A percentile compares a stretch with the other conserved stretches of the same genome.
Evolutionary conservation across 1,140 invertebrate genomes (phyloP).

Genomic region (Drosophila watanabei): DNA sequence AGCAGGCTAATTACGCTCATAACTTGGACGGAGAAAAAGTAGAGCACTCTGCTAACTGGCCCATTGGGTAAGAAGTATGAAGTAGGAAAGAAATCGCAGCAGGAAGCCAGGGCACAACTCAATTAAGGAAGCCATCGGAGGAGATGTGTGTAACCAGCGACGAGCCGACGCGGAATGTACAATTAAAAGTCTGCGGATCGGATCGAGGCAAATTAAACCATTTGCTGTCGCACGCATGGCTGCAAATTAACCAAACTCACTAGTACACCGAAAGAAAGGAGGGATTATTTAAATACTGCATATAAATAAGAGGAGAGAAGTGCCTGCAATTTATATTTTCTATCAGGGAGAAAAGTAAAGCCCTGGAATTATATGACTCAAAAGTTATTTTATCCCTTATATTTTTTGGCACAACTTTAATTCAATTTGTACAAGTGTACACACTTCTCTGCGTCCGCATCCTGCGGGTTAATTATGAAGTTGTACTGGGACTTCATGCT

Average conservation of each 20-base stretch:
- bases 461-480: conserved; percentile 78
- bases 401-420: not conserved
- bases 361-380: too few relatives aligned
- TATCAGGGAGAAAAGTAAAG: too few relatives aligned
- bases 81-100: conserved; percentile 24
- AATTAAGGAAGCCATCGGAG: conserved; percentile 60
- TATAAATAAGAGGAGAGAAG: not conserved
- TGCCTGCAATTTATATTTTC: too few relatives aligned
- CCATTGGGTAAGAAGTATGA: conserved; percentile 3
- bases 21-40: conserved; percentile 46
- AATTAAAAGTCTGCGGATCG: conserved; percentile 50
- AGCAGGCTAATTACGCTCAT: conserved; percentile 67
- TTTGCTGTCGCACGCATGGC: conserved; percentile 51
- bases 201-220: conserved; percentile 60
- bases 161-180: conserved; percentile 37
- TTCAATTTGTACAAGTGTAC: not conserved
- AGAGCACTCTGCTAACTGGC: conserved; percentile 40
- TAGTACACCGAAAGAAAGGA: conserved; percentile 7
- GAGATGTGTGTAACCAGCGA: conserved; percentile 43
- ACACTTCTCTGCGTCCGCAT: conserved; percentile 55
- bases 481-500: conserved; percentile 10
- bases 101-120: conserved; percentile 51
- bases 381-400: not conserved
- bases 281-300: not conserved
- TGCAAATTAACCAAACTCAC: conserved; percentile 44